Base-by-base conservation (phyloP, 2,888 invertebrate species). In the Ochlodes sylvanus region DNA sequence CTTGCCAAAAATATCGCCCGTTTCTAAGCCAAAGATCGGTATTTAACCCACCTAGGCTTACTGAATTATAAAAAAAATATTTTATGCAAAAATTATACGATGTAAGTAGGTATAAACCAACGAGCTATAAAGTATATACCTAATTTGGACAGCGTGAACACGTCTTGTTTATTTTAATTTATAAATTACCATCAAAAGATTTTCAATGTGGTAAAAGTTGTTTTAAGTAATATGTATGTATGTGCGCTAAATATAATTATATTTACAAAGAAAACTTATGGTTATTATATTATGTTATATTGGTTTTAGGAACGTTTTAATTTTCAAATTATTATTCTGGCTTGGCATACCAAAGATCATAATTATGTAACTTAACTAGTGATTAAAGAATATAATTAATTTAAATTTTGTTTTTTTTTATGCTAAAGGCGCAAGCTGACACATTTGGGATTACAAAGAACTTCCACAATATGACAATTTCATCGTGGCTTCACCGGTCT, bases 321-420 rank as follows among this genome's bases (percentile, higher is more conserved):
- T 50, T 10, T 50, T 50, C 50, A 50, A 19, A 19, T 50, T 50
- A 19, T 50, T 50, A n/a, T 19, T 47, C 76, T 82, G 81, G 76
- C 76, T 79, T 73, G 71, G 75, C 80, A 80, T 83, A 86, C 86
- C 86, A 85, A 85, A 85, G 85, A 85, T 74, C 75, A 75, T 56
- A 58, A 71, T 38, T 55, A 69, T 54, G 63, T 76, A 78, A 61
- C 71, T 52, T 55, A 71, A 57, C 60, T 76, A 78, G 75, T 72
- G 65, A 74, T 77, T 71, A 75, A 75, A 77, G 0, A 54, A 41
- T 63, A 62, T 55, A 15, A 19, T 17, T 56, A 17, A 52, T 52
- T 9, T 34, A 12, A 44, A 47, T 27, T 3, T 72, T 71, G 44
- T 62, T 56, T 67, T 62, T 15, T 67, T 9, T 67, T 55, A 54